phyloP scores from a whole-genome alignment of 2,888 invertebrate genomes.

The Papilio elwesi region DNA sequence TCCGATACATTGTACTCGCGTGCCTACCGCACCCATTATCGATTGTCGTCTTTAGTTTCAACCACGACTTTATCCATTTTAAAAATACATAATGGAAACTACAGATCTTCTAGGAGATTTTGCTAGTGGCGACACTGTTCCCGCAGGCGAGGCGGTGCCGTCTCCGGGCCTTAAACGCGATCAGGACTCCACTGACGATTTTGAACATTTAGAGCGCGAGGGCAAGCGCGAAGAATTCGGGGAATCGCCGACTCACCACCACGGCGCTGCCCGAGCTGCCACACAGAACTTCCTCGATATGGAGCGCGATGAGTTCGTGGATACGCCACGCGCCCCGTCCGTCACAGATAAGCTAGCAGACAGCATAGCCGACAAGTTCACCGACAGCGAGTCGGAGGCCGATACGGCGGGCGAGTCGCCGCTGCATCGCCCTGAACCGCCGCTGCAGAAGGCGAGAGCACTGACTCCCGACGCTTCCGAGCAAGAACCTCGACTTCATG shows the following conservation, averaged over 20 bases:
- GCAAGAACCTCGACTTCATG: slow-evolving; percentile 41
- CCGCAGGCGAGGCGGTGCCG: slow-evolving; percentile 47
- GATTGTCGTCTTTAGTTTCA: slow-evolving; percentile 55
- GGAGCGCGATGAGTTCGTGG: slow-evolving; percentile 77
- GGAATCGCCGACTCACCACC: slow-evolving; percentile 64
- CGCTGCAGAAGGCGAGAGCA: slow-evolving; percentile 50
- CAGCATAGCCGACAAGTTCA: slow-evolving; percentile 82
- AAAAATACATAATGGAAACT: slow-evolving; percentile 63
- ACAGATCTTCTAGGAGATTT: slow-evolving; percentile 69
- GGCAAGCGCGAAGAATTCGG: slow-evolving; percentile 65
- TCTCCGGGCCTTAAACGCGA: slow-evolving; percentile 80
- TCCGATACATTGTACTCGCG: slow-evolving; percentile 56
- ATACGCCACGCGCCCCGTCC: slow-evolving; percentile 66
- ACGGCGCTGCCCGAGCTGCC: slow-evolving; percentile 55
- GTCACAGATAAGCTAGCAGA: slow-evolving; percentile 68
- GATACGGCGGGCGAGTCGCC: slow-evolving; percentile 79
- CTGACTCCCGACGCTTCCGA: slow-evolving; percentile 50
- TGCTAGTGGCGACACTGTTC: slow-evolving; percentile 66
- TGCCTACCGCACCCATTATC: slow-evolving; percentile 63
- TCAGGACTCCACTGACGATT: slow-evolving; percentile 89
- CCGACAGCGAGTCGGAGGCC: slow-evolving; percentile 84
- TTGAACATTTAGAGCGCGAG: slow-evolving; percentile 89
- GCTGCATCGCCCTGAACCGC: slow-evolving; percentile 66
- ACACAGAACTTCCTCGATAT: slow-evolving; percentile 78
- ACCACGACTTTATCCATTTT: slow-evolving; percentile 47